Evolutionary conservation across 1,140 invertebrate species (phyloP), one percentile per base, ranked within the genome.

Genomic region (Aphaenogaster floridana): DNA sequence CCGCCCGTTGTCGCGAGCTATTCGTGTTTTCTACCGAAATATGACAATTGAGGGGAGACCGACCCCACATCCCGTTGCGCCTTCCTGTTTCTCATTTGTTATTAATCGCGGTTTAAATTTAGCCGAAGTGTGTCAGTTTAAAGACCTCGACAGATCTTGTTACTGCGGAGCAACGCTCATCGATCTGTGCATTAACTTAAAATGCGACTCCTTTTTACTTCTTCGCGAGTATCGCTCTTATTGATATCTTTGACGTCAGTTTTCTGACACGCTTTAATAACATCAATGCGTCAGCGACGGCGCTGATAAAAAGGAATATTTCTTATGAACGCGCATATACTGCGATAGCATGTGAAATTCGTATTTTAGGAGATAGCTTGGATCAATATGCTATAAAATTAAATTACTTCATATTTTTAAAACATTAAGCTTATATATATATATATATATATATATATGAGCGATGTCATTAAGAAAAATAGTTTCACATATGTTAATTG

Each of bases 61-160:
- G 7, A 17, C n/a, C 9, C 7, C 3, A 1, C 21, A 15, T 1
- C n/a, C 15, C 21, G 13, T 80, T 69, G 2, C 11, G 3, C 3
- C 13, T 15, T 54, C 42, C 4, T 13, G 15, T 81, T 21, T 68
- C 13, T 45, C 9, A 13, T 81, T 57, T 81, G 2, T 83, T 83
- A 74, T 61, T 83, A 83, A 83, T 74, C 13, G 39, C 8, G 6
- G 5, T 76, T 72, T 72, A 74, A 83, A 74, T 83, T 83, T 76
- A 84, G 39, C n/a, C 52, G 6, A 89, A 86, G 66, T 86, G 42
- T 88, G 88, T 11, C 83, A 68, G 69, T 89, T 86, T 78, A 77
- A 90, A 89, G 89, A 89, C 63, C 76, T 81, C 50, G 11, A 39
- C 17, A 34, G 39, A 63, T 28, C 78, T 87, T 15, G 50, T 86